Base-by-base conservation (phyloP, 2,113 vertebrate genomes). In the Oplegnathus fasciatus region DNA sequence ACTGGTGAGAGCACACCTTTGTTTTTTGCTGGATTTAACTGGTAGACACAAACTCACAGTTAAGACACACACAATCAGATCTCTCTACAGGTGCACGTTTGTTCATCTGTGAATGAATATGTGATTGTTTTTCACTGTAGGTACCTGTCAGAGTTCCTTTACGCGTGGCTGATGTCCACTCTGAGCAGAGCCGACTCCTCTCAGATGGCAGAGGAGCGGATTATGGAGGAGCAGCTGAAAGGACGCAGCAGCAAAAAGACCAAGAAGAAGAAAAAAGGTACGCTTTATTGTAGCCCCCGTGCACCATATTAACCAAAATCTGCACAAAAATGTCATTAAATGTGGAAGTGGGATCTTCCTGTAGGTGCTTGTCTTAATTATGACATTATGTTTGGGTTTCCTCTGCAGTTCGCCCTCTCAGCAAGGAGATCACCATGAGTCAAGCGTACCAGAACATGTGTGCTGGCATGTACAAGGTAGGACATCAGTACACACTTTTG, bases 381-480 rank as follows among this genome's bases (percentile, higher is more conserved):
- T 81, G 42, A 80, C 28, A 9, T 42, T 55, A 24, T 48, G 18
- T 78, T 61, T 83, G 46, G 14, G 20, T 10, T 85, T 86, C 24
- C 55, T 86, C 46, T 89, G 67, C 93, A 99, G 98, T 97, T 92
- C 98, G 98, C 3, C 98, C 98, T 83, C 94, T 99, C 73, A 97
- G 96, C 91, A 97, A 97, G 92, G 98, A 99, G 92, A 99, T 99
- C 88, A 99, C 98, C 46, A 98, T 99, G 97, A 99, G 98, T 92
- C 98, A 99, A 87, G 98, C 98, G 0, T 99, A 99, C 92, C 98
- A 99, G 96, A 99, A 99, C 88, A 99, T 99, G 98, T 99, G 98
- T 75, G 98, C 98, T 84, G 98, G 98, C 79, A 99, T 99, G 98
- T 99, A 99, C 93, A 99, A 99, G 96, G 98, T 99, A 94, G 76